Evolutionary conservation across 2,888 invertebrate genomes (phyloP).

Genomic region (Rhabditophanes sp.): DNA sequence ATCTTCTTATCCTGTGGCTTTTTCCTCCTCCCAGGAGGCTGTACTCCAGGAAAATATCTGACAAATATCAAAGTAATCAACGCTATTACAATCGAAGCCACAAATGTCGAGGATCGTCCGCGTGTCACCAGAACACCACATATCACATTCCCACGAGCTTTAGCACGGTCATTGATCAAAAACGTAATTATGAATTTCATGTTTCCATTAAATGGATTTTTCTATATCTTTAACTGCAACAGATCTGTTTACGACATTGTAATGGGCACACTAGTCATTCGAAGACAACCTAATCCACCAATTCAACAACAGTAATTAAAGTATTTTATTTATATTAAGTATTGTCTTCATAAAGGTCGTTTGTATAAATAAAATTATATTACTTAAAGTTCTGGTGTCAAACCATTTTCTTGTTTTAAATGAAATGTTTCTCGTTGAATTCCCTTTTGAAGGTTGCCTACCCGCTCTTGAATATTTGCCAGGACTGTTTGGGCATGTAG

Average conservation of each 20-base stretch:
- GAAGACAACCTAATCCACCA: no score
- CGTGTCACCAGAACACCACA: conserved; percentile 12
- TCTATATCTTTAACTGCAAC: conserved; percentile 27
- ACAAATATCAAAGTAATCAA: conserved; percentile 27
- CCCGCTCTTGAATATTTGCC: conserved; percentile 18
- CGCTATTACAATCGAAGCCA: conserved; percentile 15
- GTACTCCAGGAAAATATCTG: conserved; percentile 36
- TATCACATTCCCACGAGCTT: conserved; percentile 8
- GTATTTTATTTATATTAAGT: no score
- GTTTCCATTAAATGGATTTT: conserved; percentile 32
- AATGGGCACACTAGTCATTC: conserved; percentile 30
- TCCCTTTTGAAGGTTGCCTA: conserved; percentile 22
- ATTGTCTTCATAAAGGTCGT: no score
- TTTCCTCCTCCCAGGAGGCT: conserved; percentile 15
- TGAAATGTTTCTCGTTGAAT: conserved; percentile 26
- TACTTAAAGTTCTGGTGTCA: no score
- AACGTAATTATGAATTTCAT: conserved; percentile 34
- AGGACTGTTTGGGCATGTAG: conserved; percentile 8
- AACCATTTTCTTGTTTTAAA: no score
- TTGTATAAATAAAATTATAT: no score
- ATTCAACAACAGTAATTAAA: no score
- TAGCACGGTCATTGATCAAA: conserved; percentile 28
- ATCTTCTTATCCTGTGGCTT: conserved; percentile 13
- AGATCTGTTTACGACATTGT: conserved; percentile 34
- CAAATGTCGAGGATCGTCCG: conserved; percentile 14